Conservation (phyloP, 2,113 vertebrate species). For the Sphyrna mokarran region DNA sequence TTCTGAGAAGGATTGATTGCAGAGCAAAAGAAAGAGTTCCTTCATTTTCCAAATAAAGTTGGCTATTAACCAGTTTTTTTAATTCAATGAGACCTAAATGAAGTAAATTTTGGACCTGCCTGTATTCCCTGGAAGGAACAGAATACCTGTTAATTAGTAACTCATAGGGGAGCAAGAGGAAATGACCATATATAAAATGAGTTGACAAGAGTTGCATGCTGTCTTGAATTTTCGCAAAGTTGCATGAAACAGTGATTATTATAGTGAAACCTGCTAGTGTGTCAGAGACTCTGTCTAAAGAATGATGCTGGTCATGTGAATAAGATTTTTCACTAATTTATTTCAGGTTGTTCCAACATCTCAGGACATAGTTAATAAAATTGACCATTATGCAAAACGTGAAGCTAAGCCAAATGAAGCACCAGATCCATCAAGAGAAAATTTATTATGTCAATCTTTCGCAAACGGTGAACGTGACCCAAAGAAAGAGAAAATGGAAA, state of each 20-base stretch:
- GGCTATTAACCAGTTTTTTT: background rate
- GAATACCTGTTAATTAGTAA: background rate
- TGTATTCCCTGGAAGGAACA: background rate
- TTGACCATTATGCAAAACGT: conserved; percentile 46
- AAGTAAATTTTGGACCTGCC: background rate
- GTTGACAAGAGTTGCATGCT: background rate
- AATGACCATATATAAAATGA: background rate
- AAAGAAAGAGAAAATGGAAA: background rate
- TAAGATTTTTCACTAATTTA: conserved; percentile 24
- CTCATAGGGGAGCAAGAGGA: background rate
- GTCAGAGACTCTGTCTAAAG: background rate
- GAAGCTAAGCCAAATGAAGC: conserved; percentile 52
- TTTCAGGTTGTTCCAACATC: conserved; percentile 54
- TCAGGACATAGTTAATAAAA: conserved; percentile 61
- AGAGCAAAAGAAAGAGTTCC: background rate
- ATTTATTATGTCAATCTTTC: background rate
- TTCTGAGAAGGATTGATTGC: background rate
- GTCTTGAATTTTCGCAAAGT: background rate
- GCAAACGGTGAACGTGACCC: background rate
- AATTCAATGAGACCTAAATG: background rate
- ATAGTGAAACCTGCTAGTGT: background rate
- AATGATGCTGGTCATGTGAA: background rate
- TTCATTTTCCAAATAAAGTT: background rate
- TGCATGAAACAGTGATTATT: background rate
- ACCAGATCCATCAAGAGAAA: conserved; percentile 26